Conservation (phyloP, 2,888 invertebrate genomes). For the Carabus problematicus region DNA sequence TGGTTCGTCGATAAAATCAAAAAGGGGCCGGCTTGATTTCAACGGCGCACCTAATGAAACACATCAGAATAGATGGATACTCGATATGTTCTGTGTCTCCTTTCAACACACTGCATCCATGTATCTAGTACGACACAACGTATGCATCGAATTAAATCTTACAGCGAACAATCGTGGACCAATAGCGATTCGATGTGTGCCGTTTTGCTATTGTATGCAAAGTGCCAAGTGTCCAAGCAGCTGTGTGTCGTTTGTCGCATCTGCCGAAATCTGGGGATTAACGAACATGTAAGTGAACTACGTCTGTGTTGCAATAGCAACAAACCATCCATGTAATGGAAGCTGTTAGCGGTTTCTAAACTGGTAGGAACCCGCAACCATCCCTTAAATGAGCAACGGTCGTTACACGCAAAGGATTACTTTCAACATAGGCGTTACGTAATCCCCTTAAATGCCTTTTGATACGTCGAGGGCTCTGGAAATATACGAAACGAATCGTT, state of each 20-base stretch:
- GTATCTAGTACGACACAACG: constrained; percentile 5
- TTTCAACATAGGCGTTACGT: too few species aligned
- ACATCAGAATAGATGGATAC: constrained; percentile 2
- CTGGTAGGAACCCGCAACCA: too few species aligned
- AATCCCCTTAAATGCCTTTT: too few species aligned
- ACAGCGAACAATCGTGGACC: constrained; percentile 6
- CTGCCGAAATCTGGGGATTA: constrained; percentile 4
- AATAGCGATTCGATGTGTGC: constrained; percentile 23
- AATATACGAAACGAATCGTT: too few species aligned
- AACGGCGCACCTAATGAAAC: constrained; percentile 4
- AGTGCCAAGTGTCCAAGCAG: constrained; percentile 23
- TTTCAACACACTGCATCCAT: constrained; percentile 7
- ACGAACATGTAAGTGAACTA: too few species aligned
- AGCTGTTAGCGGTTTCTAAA: too few species aligned
- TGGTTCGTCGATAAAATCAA: constrained; percentile 35
- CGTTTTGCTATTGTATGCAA: constrained; percentile 24
- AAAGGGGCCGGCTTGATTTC: constrained; percentile 24
- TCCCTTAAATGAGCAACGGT: too few species aligned
- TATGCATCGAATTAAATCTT: constrained; percentile 6
- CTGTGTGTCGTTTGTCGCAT: background rate
- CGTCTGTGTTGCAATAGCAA: too few species aligned
- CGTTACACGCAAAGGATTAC: too few species aligned
- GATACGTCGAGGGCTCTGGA: too few species aligned
- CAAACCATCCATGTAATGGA: too few species aligned
- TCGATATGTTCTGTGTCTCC: constrained; percentile 7